These are phyloP conservation scores for Rhogogaster chlorosoma DNA, from an alignment of 2,888 invertebrate genomes.

Conservation along the genomic window DNA sequence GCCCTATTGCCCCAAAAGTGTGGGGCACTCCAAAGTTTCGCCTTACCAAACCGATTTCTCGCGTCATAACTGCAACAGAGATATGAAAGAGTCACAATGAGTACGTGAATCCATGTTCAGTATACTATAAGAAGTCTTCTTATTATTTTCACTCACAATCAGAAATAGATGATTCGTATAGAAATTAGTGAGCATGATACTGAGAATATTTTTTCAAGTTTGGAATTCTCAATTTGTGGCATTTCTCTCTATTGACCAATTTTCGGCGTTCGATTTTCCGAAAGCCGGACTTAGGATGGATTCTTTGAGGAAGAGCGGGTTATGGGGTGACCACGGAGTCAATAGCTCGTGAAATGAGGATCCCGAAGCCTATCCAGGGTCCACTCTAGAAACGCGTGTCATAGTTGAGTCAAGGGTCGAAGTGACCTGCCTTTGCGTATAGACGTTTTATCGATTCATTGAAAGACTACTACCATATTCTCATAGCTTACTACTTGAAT, in stretches of 20 bases:
- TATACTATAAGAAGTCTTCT: neutral
- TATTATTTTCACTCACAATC: too few species aligned
- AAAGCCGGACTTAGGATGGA: neutral
- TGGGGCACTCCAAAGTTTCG: constrained; percentile 82
- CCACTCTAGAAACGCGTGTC: neutral
- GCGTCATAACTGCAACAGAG: constrained; percentile 82
- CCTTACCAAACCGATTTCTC: constrained; percentile 80
- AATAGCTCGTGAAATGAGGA: constrained; percentile 43
- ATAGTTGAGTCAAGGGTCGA: constrained; percentile 8
- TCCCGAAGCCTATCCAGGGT: neutral
- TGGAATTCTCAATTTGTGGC: neutral
- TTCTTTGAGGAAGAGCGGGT: neutral
- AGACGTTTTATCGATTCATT: constrained; percentile 22
- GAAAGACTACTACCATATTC: neutral
- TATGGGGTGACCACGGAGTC: constrained; percentile 16
- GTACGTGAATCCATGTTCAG: neutral
- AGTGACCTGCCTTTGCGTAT: constrained; percentile 3
- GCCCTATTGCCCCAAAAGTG: constrained; percentile 81
- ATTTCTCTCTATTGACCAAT: neutral
- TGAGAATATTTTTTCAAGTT: neutral
- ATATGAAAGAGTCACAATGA: constrained; percentile 51
- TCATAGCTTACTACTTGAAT: neutral
- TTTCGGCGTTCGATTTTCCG: neutral
- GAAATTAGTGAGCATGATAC: neutral
- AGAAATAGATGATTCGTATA: neutral